Evolutionary conservation across 1,140 invertebrate species (phyloP), one percentile per base, ranked within the genome.

Genomic region (Drosophila serrata): DNA sequence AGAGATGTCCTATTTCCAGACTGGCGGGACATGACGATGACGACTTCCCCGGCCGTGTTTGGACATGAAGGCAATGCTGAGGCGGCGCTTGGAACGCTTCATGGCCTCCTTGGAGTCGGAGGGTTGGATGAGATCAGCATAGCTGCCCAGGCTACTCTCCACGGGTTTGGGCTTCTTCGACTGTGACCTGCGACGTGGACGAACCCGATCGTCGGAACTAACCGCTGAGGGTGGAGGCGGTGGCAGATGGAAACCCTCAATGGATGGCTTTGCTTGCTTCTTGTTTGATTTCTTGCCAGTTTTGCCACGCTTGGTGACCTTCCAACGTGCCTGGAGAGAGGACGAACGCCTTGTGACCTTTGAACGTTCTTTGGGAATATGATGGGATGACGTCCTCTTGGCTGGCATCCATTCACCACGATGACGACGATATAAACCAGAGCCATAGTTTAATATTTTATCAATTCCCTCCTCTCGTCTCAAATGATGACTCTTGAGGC

Each of bases 81-180:
- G 39, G 11, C 88, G 49, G 11, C 85, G 80, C 15, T 84, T 88
- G 42, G 80, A 73, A 12, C 84, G 84, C 0, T 64, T 76, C 0
- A 77, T 17, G 0, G 43, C 49, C 1, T 69, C 61, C 1, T 55
- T 61, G 0, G 80, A 72, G 24, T 49, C 42, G 5, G 24, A 53
- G n/a, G 19, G 19, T 48, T 56, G 45, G 19, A 42, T 9, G 13
- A 53, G n/a, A 15, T 13, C 49, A 4, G 59, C 80, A 27, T 88
- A 56, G 61, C 84, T 87, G 49, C 84, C 84, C 72, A 88, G 45
- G 46, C 84, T 87, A 57, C 79, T 86, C 46, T 43, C 67, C 17
- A 53, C 59, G 6, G 24, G n/a, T n/a, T n/a, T n/a, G n/a, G n/a
- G n/a, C n/a, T n/a, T 19, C 27, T 37, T 11, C 24, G 42, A 6